phyloP scores from a whole-genome alignment of 2,113 vertebrate species.

The Synchiropus splendidus region DNA sequence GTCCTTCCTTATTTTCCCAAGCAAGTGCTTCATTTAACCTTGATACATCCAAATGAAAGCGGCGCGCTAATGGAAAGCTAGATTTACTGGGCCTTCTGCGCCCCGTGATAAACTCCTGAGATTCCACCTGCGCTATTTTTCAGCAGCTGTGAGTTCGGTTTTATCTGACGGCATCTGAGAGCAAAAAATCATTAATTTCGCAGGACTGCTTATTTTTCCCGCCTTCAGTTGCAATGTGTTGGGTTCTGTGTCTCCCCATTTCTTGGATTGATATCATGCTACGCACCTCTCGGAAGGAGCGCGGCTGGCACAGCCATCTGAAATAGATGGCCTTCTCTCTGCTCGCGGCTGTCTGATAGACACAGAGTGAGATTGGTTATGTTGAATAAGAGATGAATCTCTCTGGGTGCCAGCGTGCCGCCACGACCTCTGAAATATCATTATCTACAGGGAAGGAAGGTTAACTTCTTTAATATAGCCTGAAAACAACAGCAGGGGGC shows the following conservation, averaged over 20 bases:
- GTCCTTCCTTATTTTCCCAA: slow-evolving; percentile 12
- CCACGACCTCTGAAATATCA: slow-evolving; percentile 62
- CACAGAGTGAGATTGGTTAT: slow-evolving; percentile 61
- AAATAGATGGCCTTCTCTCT: slow-evolving; percentile 45
- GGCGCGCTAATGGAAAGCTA: slow-evolving; percentile 15
- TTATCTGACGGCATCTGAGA: slow-evolving; percentile 34
- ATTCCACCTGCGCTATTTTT: slow-evolving; percentile 15
- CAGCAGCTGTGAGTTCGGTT: slow-evolving; percentile 17
- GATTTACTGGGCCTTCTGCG: slow-evolving; percentile 8
- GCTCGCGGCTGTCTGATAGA: slow-evolving; percentile 49
- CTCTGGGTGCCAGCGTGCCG: slow-evolving; percentile 43
- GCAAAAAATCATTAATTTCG: slow-evolving; percentile 33
- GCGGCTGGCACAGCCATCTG: slow-evolving; percentile 16
- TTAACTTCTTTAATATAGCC: slow-evolving; percentile 62
- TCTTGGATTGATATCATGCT: slow-evolving; percentile 46
- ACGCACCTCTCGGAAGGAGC: slow-evolving; percentile 36
- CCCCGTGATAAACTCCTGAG: slow-evolving; percentile 16
- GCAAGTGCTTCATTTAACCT: slow-evolving; percentile 23
- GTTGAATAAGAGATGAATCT: slow-evolving; percentile 68
- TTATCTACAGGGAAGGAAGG: slow-evolving; percentile 61
- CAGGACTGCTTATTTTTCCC: slow-evolving; percentile 14
- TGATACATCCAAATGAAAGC: slow-evolving; percentile 28
- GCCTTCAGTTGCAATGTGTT: slow-evolving; percentile 7
- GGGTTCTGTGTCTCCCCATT: slow-evolving; percentile 27
- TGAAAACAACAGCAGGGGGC: slow-evolving; percentile 43